Evolutionary conservation across 2,797 vertebrate species (phyloP), one percentile per base, ranked within the genome.

Genomic region (Muscicapa striata): DNA sequence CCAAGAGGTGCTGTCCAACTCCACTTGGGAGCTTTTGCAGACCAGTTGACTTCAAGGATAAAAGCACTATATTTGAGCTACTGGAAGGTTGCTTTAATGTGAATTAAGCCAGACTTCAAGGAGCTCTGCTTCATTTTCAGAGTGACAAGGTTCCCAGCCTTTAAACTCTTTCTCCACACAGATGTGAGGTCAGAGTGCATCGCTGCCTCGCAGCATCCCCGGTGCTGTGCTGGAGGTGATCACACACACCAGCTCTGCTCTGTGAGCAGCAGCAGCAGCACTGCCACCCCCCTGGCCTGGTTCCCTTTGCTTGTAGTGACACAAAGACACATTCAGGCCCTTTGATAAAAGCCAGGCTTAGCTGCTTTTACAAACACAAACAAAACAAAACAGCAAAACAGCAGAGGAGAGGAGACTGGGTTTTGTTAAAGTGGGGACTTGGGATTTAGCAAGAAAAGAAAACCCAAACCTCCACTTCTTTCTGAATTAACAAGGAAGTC

Each of bases 301-400:
- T 54, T 87, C 78, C 66, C 54, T 83, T 86, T 79, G 66, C 32
- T 86, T 82, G 10, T 19, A 58, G 88, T 0, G 78, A 52, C 86
- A 95, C 72, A 90, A 86, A 90, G 89, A 49, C 80, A 89, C 86
- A 45, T 90, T 76, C 67, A 93, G 81, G 55, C 40, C 54, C 63
- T 82, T 82, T 94, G 96, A 93, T 85, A 74, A 76, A 93, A 93
- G 81, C 92, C 95, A 96, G 91, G 78, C 87, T 89, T 54, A 70
- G 52, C 78, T 1, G 17, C 55, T 83, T 76, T 63, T 74, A 29
- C 30, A 36, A 61, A 82, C 54, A 48, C 49, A 45, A 29, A 23
- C 27, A 34, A 43, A 67, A 43, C 62, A 32, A 54, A 52, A n/a
- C 68, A 45, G 32, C 30, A 38, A 63, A 68, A 63, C 81, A 54